Evolutionary conservation across 2,797 vertebrate species (phyloP), one percentile per base, ranked within the genome.

Genomic region (Labeo calbasu): DNA sequence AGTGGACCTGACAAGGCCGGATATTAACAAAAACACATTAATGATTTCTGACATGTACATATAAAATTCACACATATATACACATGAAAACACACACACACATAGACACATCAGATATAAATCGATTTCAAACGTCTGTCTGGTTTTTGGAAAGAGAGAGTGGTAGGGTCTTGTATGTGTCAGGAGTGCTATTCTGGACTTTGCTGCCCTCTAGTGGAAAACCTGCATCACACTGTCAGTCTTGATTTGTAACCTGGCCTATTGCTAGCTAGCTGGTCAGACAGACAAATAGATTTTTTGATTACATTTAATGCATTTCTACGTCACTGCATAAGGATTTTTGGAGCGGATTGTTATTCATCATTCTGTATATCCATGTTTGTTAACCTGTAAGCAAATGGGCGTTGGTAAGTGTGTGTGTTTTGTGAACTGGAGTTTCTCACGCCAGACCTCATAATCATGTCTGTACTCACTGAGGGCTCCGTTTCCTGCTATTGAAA

Each of bases 401-500:
- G 12, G 4, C 9, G 19, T 78, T 21, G 17, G 55, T 53, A 11
- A 43, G 28, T 76, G 68, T 73, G 23, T 81, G 36, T 72, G 12
- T 65, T 77, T 36, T 36, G 72, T 85, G 72, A 84, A 73, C 83
- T 84, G 57, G 32, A 75, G 61, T 87, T 90, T 91, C 90, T 91
- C 90, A 91, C 88, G 85, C 88, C 73, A 77, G 25, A 50, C 71
- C 61, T 69, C 63, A 70, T 78, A 85, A 82, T 69, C 83, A 79
- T 85, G 80, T 84, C 85, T 88, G 68, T 66, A 85, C 72, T 88
- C 82, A 81, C 76, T 14, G 43, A 84, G 84, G 73, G 86, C 77
- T 86, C 81, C 63, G 72, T 85, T 89, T 91, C 90, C 91, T 91
- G 91, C 83, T 55, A 91, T 91, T 90, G 86, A 91, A 90, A 87